A percentile compares a stretch with the other conserved stretches of the same genome.
These are phyloP conservation scores for Eristalinus sepulchralis DNA, from an alignment of 2,888 invertebrate species.

Conservation along the genomic window DNA sequence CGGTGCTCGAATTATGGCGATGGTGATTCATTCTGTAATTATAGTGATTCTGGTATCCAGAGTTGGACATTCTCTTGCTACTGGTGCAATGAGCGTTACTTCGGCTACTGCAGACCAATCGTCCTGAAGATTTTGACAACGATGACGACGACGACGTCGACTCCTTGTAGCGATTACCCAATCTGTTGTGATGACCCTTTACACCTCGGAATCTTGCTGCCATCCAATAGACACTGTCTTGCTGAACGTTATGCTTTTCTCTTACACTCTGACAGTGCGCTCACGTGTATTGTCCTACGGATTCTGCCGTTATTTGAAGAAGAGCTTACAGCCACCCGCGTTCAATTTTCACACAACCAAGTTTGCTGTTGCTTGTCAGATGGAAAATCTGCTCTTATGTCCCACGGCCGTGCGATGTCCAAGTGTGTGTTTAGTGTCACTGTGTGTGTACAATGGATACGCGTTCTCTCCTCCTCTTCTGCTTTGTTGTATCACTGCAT, in stretches of 20 bases:
- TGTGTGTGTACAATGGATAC: background rate
- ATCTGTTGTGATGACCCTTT: constrained; percentile 43
- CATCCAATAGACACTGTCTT: constrained; percentile 48
- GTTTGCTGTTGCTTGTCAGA: background rate
- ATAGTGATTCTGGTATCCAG: constrained; percentile 74
- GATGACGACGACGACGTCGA: constrained; percentile 18
- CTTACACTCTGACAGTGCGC: constrained; percentile 5
- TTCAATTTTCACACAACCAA: constrained; percentile 8
- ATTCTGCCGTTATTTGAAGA: background rate
- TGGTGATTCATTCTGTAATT: constrained; percentile 72
- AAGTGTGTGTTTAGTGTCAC: background rate
- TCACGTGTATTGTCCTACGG: background rate
- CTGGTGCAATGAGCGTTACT: background rate
- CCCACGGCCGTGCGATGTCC: background rate
- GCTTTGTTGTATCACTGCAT: constrained; percentile 39
- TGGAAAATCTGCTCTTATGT: constrained; percentile 10
- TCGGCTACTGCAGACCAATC: background rate
- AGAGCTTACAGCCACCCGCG: background rate
- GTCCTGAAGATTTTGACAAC: background rate
- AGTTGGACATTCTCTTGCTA: constrained; percentile 73
- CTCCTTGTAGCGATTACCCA: constrained; percentile 42
- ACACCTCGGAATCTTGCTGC: constrained; percentile 49
- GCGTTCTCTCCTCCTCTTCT: constrained; percentile 23
- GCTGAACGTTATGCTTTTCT: background rate
- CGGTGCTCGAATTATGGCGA: constrained; percentile 48